These are phyloP conservation scores for Prionchulus punctatus DNA, from an alignment of 2,888 invertebrate genomes.

Conservation along the genomic window DNA sequence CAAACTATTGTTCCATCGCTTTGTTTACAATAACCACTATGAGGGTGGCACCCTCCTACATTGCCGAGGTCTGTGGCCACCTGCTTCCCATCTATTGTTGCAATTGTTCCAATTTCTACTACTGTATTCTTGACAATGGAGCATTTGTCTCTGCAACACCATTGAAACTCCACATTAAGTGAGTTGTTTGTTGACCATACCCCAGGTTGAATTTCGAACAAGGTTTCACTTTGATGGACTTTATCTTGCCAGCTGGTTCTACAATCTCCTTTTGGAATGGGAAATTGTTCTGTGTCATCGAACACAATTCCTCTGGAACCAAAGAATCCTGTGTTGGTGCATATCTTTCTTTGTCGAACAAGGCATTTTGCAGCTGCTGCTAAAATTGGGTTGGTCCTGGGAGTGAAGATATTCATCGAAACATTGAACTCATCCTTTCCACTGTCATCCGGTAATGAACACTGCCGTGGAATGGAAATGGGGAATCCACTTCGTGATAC, in stretches of 20 bases:
- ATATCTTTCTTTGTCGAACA: not conserved
- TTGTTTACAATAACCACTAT: not conserved
- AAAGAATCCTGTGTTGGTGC: not conserved
- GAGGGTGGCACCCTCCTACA: not conserved
- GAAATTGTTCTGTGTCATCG: not conserved
- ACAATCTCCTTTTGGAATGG: not conserved
- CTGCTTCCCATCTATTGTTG: not conserved
- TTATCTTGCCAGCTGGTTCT: not conserved
- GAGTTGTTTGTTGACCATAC: not conserved
- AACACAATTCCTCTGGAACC: not conserved
- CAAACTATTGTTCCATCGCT: constrained; percentile 3
- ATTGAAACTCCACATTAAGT: not conserved
- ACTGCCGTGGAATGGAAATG: no score
- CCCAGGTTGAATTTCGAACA: not conserved
- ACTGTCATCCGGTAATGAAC: no score
- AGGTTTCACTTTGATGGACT: not conserved
- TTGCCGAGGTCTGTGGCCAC: not conserved
- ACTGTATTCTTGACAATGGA: no score
- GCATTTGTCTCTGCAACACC: not conserved
- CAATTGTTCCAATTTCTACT: not conserved
- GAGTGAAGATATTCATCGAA: no score
- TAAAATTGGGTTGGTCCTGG: no score
- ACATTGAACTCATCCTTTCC: no score
- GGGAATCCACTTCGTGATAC: no score
- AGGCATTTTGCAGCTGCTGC: not conserved